Conservation (phyloP, 2,888 invertebrate species). For the Euspilapteryx auroguttella region DNA sequence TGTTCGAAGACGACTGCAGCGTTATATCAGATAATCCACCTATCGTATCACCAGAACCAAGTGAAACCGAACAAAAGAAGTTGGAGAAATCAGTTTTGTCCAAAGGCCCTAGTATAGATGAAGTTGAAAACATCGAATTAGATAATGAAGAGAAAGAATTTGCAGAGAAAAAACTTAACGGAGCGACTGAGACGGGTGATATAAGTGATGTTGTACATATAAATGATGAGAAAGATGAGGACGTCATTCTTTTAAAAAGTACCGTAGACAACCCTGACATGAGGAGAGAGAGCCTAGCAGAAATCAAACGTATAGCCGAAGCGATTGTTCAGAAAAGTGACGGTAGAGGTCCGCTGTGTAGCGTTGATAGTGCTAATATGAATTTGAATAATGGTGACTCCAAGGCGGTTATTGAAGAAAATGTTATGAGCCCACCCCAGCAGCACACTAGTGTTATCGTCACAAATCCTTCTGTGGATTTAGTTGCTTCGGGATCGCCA, state of each 20-base stretch:
- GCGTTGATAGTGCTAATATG: slow-evolving; percentile 42
- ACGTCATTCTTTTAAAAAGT: slow-evolving; percentile 35
- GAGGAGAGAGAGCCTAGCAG: slow-evolving; percentile 49
- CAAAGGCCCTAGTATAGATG: slow-evolving; percentile 51
- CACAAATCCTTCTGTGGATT: slow-evolving; percentile 72
- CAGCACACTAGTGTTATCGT: slow-evolving; percentile 69
- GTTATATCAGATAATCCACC: slow-evolving; percentile 59
- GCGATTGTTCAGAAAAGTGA: slow-evolving; percentile 54
- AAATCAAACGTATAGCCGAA: slow-evolving; percentile 48
- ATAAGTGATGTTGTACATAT: slow-evolving; percentile 33
- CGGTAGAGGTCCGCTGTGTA: slow-evolving; percentile 39
- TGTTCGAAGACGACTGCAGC: slow-evolving; percentile 61
- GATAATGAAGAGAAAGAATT: slow-evolving; percentile 36
- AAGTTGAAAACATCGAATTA: slow-evolving; percentile 43
- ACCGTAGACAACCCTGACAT: slow-evolving; percentile 46
- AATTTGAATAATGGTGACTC: slow-evolving; percentile 35
- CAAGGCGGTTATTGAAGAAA: slow-evolving; percentile 32
- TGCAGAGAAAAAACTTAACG: slow-evolving; percentile 37
- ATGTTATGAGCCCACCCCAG: slow-evolving; percentile 20
- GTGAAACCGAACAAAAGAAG: slow-evolving; percentile 41
- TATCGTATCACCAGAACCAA: slow-evolving; percentile 48
- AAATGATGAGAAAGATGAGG: slow-evolving; percentile 51
- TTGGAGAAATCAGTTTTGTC: slow-evolving; percentile 37
- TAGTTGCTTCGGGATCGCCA: slow-evolving; percentile 49
- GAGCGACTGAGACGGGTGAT: slow-evolving; percentile 59